A percentile compares a stretch with the other conserved stretches of the same genome.
Evolutionary conservation across 2,888 invertebrate species (phyloP).

Genomic region (Acronicta leporina): DNA sequence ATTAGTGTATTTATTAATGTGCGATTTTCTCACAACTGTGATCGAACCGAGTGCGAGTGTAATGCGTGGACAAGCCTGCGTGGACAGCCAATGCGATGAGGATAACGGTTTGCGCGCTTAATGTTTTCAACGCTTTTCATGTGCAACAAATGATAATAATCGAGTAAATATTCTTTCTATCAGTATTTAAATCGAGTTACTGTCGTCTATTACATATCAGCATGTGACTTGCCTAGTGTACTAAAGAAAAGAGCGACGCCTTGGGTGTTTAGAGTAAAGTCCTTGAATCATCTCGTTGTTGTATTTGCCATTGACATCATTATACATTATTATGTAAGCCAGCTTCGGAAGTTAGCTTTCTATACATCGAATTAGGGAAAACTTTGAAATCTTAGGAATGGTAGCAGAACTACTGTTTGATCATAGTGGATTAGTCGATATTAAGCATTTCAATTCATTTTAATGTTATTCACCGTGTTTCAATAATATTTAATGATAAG

Average conservation of each 20-base stretch:
- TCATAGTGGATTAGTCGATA: constrained; percentile 71
- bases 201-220: constrained; percentile 87
- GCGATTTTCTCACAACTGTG: constrained; percentile 81
- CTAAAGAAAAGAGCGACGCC: constrained; percentile 75
- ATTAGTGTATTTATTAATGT: constrained; percentile 85
- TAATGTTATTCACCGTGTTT: constrained; percentile 65
- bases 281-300: constrained; percentile 76
- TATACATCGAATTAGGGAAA: constrained; percentile 85
- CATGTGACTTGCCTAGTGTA: constrained; percentile 85
- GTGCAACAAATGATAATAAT: constrained; percentile 67
- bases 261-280: constrained; percentile 73
- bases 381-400: constrained; percentile 72
- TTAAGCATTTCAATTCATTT: constrained; percentile 71
- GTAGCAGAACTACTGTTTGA: constrained; percentile 70
- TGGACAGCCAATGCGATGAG: constrained; percentile 53
- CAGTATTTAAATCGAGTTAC: constrained; percentile 84
- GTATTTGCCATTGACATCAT: constrained; percentile 79
- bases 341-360: constrained; percentile 77
- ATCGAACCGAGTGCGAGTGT: constrained; percentile 74
- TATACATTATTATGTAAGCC: constrained; percentile 69
- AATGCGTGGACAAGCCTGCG: constrained; percentile 60
- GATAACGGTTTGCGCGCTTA: constrained; percentile 68
- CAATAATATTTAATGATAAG: constrained; percentile 58
- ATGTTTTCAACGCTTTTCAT: constrained; percentile 73
- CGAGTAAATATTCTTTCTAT: constrained; percentile 73